Evolutionary conservation across 2,113 vertebrate genomes (phyloP).

Genomic region (Noctilio leporinus): DNA sequence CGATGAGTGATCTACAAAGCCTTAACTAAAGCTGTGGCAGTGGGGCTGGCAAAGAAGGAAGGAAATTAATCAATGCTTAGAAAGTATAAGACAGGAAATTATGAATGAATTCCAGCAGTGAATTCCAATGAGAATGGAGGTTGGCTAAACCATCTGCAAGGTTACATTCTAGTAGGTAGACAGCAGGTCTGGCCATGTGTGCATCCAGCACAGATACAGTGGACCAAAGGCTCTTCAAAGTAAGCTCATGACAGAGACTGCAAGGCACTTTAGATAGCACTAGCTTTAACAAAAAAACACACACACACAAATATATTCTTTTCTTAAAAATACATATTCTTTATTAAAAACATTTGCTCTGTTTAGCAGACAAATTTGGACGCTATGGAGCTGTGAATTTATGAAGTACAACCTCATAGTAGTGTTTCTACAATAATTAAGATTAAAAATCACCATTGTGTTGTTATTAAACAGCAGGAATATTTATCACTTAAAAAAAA

Average conservation of each 20-base stretch:
- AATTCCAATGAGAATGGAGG: background rate
- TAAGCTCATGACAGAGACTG: background rate
- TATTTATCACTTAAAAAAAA: background rate
- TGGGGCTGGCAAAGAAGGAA: background rate
- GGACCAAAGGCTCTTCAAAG: background rate
- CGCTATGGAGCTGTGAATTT: background rate
- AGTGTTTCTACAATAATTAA: background rate
- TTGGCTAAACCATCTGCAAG: background rate
- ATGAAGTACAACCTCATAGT: background rate
- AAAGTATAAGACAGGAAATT: background rate
- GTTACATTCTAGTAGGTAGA: background rate
- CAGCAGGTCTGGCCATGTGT: background rate
- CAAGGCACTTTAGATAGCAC: background rate
- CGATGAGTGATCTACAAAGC: background rate
- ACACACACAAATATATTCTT: background rate
- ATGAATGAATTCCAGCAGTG: background rate
- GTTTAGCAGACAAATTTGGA: background rate
- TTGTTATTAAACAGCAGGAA: background rate
- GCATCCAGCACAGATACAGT: background rate
- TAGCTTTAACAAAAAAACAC: background rate
- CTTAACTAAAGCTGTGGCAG: background rate
- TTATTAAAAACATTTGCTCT: background rate
- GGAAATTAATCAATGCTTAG: background rate
- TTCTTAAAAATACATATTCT: background rate
- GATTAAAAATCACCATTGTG: background rate